Evolutionary conservation across 2,888 invertebrate species (phyloP).

Genomic region (Scaptomyza cyrtandrae): DNA sequence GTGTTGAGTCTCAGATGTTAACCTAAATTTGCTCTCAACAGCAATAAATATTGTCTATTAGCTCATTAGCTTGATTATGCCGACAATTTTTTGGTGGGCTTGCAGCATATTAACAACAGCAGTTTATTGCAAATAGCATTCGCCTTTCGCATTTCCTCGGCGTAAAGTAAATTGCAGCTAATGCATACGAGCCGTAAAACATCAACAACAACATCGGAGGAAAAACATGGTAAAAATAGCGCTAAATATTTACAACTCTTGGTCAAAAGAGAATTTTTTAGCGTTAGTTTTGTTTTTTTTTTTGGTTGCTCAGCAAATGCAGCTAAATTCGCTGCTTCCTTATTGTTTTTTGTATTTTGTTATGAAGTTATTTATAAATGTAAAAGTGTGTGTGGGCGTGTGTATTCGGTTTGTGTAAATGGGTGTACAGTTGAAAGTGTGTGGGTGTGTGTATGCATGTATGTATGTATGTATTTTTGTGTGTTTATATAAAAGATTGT

Average conservation of each 20-base stretch:
- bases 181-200: slow-evolving; percentile 31
- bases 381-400: slow-evolving; percentile 16
- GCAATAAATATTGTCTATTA: slow-evolving; percentile 29
- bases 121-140: slow-evolving; percentile 17
- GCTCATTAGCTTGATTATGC: slow-evolving; percentile 36
- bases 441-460: slow-evolving; percentile 14
- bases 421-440: too few relatives aligned
- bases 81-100: slow-evolving; percentile 9
- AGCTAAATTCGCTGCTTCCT: slow-evolving; percentile 64
- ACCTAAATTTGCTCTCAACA: not conserved
- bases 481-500: slow-evolving; percentile 66
- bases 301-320: slow-evolving; percentile 34
- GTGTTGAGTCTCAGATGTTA: not conserved
- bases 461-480: slow-evolving; percentile 17
- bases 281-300: not conserved
- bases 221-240: slow-evolving; percentile 50
- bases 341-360: slow-evolving; percentile 54
- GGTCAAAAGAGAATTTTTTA: slow-evolving; percentile 48
- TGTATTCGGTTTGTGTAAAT: not conserved
- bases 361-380: slow-evolving; percentile 49
- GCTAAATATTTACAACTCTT: slow-evolving; percentile 71
- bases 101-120: slow-evolving; percentile 15
- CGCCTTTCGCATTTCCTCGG: slow-evolving; percentile 37
- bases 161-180: slow-evolving; percentile 30
- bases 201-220: slow-evolving; percentile 40